A percentile compares a stretch with the other conserved stretches of the same genome.
These are phyloP conservation scores for Cinclus mexicanus DNA, from an alignment of 2,113 vertebrate genomes.

Conservation along the genomic window DNA sequence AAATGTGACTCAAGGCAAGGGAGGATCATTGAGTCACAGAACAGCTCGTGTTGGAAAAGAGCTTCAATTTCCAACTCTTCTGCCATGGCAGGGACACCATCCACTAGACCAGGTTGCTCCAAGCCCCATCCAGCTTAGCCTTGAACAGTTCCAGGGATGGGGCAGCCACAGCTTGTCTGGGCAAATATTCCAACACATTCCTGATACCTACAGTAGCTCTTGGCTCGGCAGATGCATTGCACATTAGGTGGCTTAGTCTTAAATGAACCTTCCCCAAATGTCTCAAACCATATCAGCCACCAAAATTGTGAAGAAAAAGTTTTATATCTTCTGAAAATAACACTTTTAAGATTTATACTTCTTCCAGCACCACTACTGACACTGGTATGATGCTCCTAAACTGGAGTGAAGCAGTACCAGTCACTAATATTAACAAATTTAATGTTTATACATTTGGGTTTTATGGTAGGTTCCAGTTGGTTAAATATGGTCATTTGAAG, in stretches of 20 bases:
- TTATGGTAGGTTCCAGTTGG: not conserved
- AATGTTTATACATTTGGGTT: not conserved
- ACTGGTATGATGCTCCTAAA: fast-evolving
- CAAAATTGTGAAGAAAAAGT: not conserved
- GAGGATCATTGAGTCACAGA: not conserved
- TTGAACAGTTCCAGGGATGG: not conserved
- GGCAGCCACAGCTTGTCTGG: not conserved
- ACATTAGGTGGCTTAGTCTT: not conserved
- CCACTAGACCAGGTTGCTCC: not conserved
- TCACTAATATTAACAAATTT: not conserved
- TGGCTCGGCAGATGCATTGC: not conserved
- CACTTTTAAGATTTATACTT: not conserved
- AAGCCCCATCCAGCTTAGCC: not conserved
- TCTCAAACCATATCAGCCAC: not conserved
- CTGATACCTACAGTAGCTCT: fast-evolving
- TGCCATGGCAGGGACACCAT: not conserved
- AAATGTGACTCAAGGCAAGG: not conserved
- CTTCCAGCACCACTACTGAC: not conserved
- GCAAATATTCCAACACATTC: not conserved
- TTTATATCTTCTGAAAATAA: fast-evolving
- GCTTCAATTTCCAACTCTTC: not conserved
- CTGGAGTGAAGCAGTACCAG: not conserved
- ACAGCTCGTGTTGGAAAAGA: not conserved
- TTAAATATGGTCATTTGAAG: not conserved
- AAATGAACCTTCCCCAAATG: not conserved